Evolutionary conservation across 2,797 vertebrate species (phyloP).

Genomic region (Peromyscus nudipes): DNA sequence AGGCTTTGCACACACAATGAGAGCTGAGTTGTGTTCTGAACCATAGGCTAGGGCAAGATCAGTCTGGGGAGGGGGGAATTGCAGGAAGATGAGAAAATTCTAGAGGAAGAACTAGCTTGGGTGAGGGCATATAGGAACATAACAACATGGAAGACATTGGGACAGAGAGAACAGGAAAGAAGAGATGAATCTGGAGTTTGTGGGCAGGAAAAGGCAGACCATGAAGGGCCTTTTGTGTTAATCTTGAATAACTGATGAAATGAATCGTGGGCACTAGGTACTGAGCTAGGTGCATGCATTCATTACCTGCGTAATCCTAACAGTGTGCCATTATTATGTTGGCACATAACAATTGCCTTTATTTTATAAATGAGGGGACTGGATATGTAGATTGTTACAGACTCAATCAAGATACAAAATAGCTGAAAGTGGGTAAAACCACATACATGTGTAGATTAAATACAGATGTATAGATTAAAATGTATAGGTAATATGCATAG

Average conservation of each 20-base stretch:
- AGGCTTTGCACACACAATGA: background rate
- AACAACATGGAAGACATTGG: background rate
- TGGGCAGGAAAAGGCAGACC: background rate
- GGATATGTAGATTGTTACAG: background rate
- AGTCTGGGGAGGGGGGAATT: no score
- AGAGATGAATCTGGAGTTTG: background rate
- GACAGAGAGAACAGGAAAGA: background rate
- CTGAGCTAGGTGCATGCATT: background rate
- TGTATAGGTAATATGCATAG: background rate
- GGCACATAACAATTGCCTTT: background rate
- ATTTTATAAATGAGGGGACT: background rate
- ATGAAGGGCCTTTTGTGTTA: slow-evolving; percentile 47
- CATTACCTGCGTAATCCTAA: background rate
- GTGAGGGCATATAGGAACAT: background rate
- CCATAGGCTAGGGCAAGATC: background rate
- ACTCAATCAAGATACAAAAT: slow-evolving; percentile 36
- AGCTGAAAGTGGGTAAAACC: slow-evolving; percentile 42
- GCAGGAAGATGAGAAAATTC: background rate
- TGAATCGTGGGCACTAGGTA: background rate
- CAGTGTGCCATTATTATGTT: background rate
- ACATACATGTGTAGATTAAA: background rate
- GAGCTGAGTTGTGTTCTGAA: slow-evolving; percentile 47
- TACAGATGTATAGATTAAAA: background rate
- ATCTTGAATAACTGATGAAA: slow-evolving; percentile 44
- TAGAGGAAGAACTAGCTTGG: background rate